Percentiles rank a stretch among this genome's conserved stretches.
phyloP scores from a whole-genome alignment of 2,113 vertebrate species.

The Cercopithecus mona region DNA sequence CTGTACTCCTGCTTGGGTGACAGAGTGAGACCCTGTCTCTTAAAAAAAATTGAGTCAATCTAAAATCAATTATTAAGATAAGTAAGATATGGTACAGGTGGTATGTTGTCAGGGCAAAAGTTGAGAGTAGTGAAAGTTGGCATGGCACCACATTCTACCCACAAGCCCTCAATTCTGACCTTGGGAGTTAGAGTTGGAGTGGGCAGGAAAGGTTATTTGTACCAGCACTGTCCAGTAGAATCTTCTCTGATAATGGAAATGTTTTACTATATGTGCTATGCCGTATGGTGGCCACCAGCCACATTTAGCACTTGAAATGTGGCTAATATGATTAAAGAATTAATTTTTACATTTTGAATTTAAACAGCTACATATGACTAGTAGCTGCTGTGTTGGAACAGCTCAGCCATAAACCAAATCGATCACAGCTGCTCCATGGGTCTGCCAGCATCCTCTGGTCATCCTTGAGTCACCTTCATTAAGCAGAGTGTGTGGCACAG shows the following conservation, averaged over 20 bases:
- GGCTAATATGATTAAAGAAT: neutral
- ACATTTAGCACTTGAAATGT: neutral
- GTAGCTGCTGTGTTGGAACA: neutral
- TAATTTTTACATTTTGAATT: neutral
- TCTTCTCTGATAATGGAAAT: neutral
- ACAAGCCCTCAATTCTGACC: neutral
- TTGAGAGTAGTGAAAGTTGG: neutral
- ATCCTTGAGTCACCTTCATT: neutral
- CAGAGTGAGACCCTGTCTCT: no score
- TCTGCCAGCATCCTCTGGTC: neutral
- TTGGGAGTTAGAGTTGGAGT: neutral
- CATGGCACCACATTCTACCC: neutral
- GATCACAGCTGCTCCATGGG: neutral
- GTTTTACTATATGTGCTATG: neutral
- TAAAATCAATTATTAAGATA: neutral
- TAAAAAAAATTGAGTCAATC: neutral
- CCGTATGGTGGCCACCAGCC: neutral
- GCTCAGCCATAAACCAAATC: neutral
- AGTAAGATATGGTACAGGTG: neutral
- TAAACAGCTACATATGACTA: neutral
- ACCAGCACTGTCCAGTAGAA: fast-evolving
- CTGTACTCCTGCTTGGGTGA: no score
- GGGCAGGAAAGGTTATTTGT: neutral
- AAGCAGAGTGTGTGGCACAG: neutral
- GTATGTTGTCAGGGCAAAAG: neutral